Evolutionary conservation across 2,113 vertebrate species (phyloP).

Genomic region (Pluvialis apricaria): DNA sequence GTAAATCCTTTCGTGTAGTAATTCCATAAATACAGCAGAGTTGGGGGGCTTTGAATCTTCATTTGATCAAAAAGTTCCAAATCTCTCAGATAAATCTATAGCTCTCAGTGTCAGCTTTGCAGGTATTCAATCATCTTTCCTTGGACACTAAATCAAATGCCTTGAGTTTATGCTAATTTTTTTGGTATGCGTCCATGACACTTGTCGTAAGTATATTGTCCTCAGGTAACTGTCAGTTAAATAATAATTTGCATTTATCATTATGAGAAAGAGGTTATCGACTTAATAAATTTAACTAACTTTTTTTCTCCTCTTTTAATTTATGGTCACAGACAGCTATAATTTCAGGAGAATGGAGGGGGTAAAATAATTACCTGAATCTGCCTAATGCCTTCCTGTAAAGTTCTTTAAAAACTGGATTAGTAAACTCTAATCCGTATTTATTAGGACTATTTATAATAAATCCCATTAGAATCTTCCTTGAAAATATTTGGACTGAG

Average conservation of each 20-base stretch:
- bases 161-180: conserved; percentile 3
- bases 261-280: background rate
- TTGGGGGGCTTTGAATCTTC: conserved; percentile 51
- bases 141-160: conserved; percentile 4
- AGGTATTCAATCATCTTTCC: conserved; percentile 28
- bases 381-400: background rate
- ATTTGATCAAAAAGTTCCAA: conserved; percentile 61
- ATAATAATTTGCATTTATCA: conserved; percentile 23
- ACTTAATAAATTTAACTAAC: background rate
- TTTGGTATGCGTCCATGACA: background rate
- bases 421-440: background rate
- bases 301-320: background rate
- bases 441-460: background rate
- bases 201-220: background rate
- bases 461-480: background rate
- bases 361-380: background rate
- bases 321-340: background rate
- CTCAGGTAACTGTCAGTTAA: conserved; percentile 1
- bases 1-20: conserved; percentile 52
- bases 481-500: background rate
- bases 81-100: conserved; percentile 37
- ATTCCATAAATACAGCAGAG: conserved; percentile 60
- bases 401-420: background rate
- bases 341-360: background rate
- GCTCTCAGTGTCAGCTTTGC: background rate